Evolutionary conservation across 2,888 invertebrate species (phyloP), one percentile per base, ranked within the genome.

Genomic region (Perizoma affinitatum): DNA sequence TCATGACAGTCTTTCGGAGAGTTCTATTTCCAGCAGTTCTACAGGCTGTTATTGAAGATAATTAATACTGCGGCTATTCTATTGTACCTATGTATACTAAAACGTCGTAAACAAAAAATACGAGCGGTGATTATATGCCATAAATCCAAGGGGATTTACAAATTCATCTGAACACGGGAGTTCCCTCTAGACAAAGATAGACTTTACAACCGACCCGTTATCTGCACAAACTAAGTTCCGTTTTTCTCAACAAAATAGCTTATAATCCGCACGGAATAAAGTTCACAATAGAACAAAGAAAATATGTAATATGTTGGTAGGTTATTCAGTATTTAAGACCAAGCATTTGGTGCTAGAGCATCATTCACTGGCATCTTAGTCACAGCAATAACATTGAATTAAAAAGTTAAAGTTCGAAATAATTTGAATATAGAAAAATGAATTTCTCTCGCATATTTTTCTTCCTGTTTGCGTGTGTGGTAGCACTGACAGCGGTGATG

Each of bases 371-470:
- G 22, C 43, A 22, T 43, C 56, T n/a, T 11, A 48, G 51, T 48
- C 53, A 50, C 56, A 50, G 41, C 33, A n/a, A n/a, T n/a, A n/a
- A n/a, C n/a, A 57, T 50, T 42, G 47, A 50, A 46, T 61, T 54
- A 5, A 44, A 63, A 65, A 50, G 54, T 41, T 36, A 38, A 53
- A 53, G 45, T 58, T 54, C 33, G n/a, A 44, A 69, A 55, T 64
- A 47, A 48, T 11, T 43, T 2, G 9, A 35, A 45, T n/a, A n/a
- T n/a, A 10, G 53, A 41, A 3, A 70, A 61, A 84, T 83, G 83
- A 80, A 83, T 61, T 83, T 83, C 61, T 56, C 67, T 0, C 78
- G 71, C 46, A 71, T 82, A 36, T 68, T 85, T 34, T 76, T 82
- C 51, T 77, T 82, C 41, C 64, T 82, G 1, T 76, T 84, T 63